Evolutionary conservation across 2,888 invertebrate species (phyloP), one percentile per base, ranked within the genome.

Genomic region (Athalia rosae): DNA sequence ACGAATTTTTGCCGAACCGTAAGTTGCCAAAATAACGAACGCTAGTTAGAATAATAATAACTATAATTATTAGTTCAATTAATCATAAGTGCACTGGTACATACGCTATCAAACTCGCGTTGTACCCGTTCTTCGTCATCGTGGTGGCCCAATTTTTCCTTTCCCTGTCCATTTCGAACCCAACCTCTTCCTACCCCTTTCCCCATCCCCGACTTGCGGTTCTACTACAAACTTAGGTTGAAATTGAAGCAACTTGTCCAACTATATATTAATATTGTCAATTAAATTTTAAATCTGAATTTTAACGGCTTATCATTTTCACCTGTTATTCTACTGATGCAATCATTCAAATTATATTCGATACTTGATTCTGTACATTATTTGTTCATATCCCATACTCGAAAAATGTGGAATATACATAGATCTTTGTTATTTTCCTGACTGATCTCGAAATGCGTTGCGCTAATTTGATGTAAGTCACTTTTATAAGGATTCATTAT

Each of bases 11-110:
- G 83, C 83, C 83, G 87, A 85, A 86, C 85, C 86, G 85, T 86
- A 84, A 86, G 87, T 87, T 87, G 86, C 87, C 87, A 87, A 87
- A 87, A 87, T 87, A 85, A 86, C 84, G 84, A 87, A 86, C 85
- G 87, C 83, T 86, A 85, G 84, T 83, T 82, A 83, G 85, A 84
- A 81, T 85, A 84, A 84, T 84, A 80, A 82, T 80, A 84, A 84
- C 81, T 81, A 82, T 81, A 83, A 79, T 73, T 83, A 84, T 82
- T 84, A 79, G 80, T 74, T 74, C 48, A 74, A 81, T 82, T 79
- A 83, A 82, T 81, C 79, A 71, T 84, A 82, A 84, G 82, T 74
- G 80, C 82, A 74, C 82, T 80, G 80, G 80, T 84, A 83, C 81
- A 81, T 28, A 28, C 77, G 78, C 71, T 79, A 81, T 79, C 53